Evolutionary conservation across 2,797 vertebrate species (phyloP), one percentile per base, ranked within the genome.

Genomic region (Holocentrus rufus): DNA sequence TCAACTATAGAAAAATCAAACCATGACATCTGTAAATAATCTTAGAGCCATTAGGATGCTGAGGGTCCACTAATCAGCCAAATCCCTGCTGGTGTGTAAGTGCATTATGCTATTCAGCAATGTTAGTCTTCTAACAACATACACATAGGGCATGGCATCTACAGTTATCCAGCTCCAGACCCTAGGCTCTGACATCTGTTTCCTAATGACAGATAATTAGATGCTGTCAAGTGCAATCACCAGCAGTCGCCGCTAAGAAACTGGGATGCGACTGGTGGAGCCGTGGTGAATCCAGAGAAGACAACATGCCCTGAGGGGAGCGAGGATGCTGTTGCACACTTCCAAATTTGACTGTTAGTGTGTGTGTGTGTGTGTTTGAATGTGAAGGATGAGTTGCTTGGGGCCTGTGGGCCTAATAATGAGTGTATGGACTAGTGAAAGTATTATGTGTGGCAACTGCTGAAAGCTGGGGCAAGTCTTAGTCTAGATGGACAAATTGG

Each of bases 171-270:
- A 86, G 57, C 79, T 63, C 73, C 74, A 88, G 88, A 94, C 94
- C 93, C 76, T 60, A 18, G 93, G 94, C 93, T 92, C 91, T 91
- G 93, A 94, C 95, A 95, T 95, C 95, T 96, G 95, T 95, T 97
- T 95, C 88, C 85, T 96, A 96, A 97, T 97, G 95, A 96, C 93
- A 91, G 93, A 93, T 97, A 97, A 97, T 97, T 96, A 95, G 93
- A 93, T 89, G 93, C 94, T 95, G 95, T 96, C 95, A 94, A 91
- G 92, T 87, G 92, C 95, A 95, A 96, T 97, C 95, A 95, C 85
- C 90, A 80, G 85, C 92, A 94, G 93, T 93, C 92, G 91, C 92
- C 88, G 87, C 91, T 92, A 92, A 95, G 95, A 92, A 90, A 88
- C 85, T 74, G 76, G 72, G 49, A 80, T 68, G 75, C 9, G 11